Evolutionary conservation across 2,888 invertebrate species (phyloP).

Genomic region (Perdita meconis): DNA sequence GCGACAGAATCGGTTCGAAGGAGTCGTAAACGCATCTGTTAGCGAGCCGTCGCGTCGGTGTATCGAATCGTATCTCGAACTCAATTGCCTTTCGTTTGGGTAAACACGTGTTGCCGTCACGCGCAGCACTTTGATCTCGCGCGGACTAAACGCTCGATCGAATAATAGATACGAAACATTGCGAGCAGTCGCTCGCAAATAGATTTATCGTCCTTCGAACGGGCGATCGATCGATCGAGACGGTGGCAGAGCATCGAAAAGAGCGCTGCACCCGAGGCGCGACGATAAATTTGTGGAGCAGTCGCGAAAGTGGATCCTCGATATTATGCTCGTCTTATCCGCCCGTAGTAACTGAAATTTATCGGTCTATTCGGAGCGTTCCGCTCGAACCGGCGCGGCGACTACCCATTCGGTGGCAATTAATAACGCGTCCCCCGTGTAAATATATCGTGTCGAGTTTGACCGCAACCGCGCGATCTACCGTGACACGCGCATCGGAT

Average conservation of each 20-base stretch:
- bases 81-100: constrained; percentile 58
- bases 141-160: constrained; percentile 23
- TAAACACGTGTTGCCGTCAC: constrained; percentile 54
- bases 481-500: not conserved
- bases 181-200: constrained; percentile 8
- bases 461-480: constrained; percentile 2
- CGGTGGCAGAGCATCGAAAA: constrained; percentile 21
- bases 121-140: constrained; percentile 19
- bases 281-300: constrained; percentile 55
- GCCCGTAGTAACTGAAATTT: constrained; percentile 64
- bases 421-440: constrained; percentile 47
- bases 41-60: constrained; percentile 10
- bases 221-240: constrained; percentile 29
- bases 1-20: not conserved
- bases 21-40: constrained; percentile 22
- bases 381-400: constrained; percentile 37
- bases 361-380: constrained; percentile 55
- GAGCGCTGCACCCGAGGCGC: constrained; percentile 32
- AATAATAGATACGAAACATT: constrained; percentile 53
- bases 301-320: constrained; percentile 55
- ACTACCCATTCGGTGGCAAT: constrained; percentile 59
- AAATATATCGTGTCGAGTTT: constrained; percentile 24
- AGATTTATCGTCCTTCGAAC: constrained; percentile 35
- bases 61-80: constrained; percentile 24
- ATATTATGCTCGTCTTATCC: constrained; percentile 53